These are phyloP conservation scores for Grallaria varia DNA, from an alignment of 2,113 vertebrate genomes.

Conservation along the genomic window DNA sequence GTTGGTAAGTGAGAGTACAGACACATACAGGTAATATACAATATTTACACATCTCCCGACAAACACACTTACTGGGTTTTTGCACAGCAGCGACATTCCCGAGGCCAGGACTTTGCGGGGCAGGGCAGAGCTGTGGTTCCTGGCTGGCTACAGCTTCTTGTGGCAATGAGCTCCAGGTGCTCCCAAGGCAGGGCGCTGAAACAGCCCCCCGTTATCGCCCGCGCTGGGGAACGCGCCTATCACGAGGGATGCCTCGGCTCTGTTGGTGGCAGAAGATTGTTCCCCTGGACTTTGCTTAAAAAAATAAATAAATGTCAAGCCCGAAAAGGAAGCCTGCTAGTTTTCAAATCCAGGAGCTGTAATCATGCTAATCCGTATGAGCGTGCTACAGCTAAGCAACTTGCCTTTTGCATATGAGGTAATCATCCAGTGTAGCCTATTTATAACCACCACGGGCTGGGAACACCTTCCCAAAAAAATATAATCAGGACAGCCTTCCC, in stretches of 20 bases:
- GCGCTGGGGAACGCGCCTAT: background rate
- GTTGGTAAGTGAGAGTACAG: rapidly evolving
- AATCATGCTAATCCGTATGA: conserved; percentile 52
- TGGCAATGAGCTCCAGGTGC: background rate
- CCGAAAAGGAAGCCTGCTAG: conserved; percentile 49
- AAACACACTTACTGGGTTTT: background rate
- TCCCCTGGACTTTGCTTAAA: conserved; percentile 32
- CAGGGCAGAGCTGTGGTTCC: background rate
- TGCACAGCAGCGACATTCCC: background rate
- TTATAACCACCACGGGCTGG: background rate
- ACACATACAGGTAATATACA: rapidly evolving
- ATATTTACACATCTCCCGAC: no score
- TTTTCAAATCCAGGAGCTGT: conserved; percentile 49
- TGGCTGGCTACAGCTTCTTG: background rate
- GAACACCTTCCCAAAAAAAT: background rate
- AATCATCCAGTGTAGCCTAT: background rate
- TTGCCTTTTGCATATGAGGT: conserved; percentile 33
- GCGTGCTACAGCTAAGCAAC: conserved; percentile 4
- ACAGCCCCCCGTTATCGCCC: background rate
- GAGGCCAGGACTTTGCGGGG: background rate
- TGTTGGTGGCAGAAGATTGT: conserved; percentile 21
- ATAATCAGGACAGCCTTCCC: background rate
- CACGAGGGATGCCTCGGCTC: background rate
- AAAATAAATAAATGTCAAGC: conserved; percentile 48
- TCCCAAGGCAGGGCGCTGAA: background rate